Conservation (phyloP, 1,140 invertebrate species). For the Nephotettix cincticeps region DNA sequence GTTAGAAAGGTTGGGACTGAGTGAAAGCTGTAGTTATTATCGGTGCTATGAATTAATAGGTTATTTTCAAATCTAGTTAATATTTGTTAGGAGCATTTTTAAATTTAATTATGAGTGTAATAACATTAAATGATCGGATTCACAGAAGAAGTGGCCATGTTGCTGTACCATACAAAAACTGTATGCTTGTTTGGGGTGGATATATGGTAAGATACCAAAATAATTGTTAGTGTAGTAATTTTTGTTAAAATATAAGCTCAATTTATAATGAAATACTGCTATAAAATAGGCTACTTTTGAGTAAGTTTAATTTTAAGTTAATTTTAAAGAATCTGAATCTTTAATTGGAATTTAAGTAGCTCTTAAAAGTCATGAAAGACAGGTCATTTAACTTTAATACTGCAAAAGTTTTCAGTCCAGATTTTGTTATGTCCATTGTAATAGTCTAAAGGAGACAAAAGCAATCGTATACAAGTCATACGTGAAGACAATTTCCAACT, state of each 20-base stretch:
- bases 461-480: too few species aligned
- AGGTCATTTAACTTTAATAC: too few species aligned
- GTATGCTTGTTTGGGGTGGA: constrained; percentile 48
- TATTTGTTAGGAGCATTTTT: too few species aligned
- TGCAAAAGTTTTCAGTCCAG: too few species aligned
- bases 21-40: too few species aligned
- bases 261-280: background rate
- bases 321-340: background rate
- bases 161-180: constrained; percentile 40
- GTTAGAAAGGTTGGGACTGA: too few species aligned
- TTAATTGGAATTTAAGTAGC: background rate
- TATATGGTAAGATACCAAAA: constrained; percentile 42
- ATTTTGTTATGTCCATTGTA: too few species aligned
- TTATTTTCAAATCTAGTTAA: too few species aligned
- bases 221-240: background rate
- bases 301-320: background rate
- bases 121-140: constrained; percentile 29
- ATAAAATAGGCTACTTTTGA: background rate
- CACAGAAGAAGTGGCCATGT: constrained; percentile 42
- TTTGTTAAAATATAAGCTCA: background rate
- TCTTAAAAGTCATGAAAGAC: too few species aligned
- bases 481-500: too few species aligned
- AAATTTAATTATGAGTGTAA: background rate
- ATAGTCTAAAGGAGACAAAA: too few species aligned
- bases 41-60: too few species aligned